Evolutionary conservation across 2,797 vertebrate genomes (phyloP), one percentile per base, ranked within the genome.

Genomic region (Falco rusticolus): DNA sequence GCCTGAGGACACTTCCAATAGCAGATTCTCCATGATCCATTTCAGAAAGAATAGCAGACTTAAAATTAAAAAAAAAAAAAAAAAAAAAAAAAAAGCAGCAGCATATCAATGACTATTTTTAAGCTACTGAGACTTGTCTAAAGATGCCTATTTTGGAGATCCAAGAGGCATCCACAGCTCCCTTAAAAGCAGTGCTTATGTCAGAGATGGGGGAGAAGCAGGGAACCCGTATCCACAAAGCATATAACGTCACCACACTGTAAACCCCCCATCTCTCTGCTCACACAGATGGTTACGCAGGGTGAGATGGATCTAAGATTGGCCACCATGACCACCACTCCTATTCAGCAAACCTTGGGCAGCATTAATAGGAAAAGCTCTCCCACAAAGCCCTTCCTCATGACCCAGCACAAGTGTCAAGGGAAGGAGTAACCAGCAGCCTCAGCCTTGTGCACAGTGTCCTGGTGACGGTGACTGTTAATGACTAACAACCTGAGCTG

Each of bases 171-270:
- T 1, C 31, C 25, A 34, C 56, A 66, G 60, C 43, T 51, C 51
- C 16, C 39, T 29, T 33, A 26, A 77, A 39, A 45, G 18, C 1
- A 0, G 9, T 10, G n/a, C 33, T 19, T 2, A 8, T 5, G 16
- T 13, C 64, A 47, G 29, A 84, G 28, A 26, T 1, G 9, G 5
- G 13, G 28, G 41, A 16, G 43, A 78, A 72, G 50, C 19, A 45
- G 78, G 70, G 50, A 37, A 64, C 11, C 13, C 9, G 29, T 1
- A 59, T 15, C 16, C 59, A 61, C 50, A 21, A 41, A 69, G 24
- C 20, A n/a, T 1, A 1, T 3, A 39, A 14, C 1, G 0, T 15
- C 70, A 56, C 4, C 1, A 47, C 11, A 3, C 70, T 6, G 17
- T 2, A 56, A 47, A 71, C 37, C 31, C 37, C 31, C 75, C 31